Evolutionary conservation across 2,113 vertebrate species (phyloP).

Genomic region (Odocoileus virginianus): DNA sequence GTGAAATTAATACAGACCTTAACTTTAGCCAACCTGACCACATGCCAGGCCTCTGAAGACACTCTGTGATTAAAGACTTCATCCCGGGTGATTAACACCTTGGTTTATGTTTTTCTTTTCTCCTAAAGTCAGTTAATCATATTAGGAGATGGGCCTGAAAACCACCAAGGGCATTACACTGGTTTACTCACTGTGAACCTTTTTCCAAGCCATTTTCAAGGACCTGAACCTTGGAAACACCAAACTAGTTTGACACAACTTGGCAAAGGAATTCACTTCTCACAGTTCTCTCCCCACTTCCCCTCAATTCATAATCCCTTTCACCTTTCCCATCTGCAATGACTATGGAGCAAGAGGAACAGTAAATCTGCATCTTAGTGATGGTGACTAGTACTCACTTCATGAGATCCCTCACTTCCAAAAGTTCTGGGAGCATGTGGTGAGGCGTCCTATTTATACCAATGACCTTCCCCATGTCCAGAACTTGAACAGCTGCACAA

Average conservation of each 20-base stretch:
- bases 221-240: neutral
- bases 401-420: neutral
- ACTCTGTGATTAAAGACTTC: neutral
- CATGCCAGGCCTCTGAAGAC: neutral
- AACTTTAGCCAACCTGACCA: neutral
- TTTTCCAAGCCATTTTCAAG: neutral
- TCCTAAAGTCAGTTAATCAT: neutral
- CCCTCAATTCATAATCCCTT: neutral
- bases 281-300: neutral
- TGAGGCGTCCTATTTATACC: slow-evolving; percentile 60
- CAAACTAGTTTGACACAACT: neutral
- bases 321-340: neutral
- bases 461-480: slow-evolving; percentile 49
- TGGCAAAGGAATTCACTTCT: neutral
- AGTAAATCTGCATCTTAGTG: neutral
- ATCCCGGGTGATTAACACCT: neutral
- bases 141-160: neutral
- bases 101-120: neutral
- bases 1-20: neutral
- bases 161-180: neutral
- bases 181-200: neutral
- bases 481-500: slow-evolving; percentile 62
- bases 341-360: neutral
- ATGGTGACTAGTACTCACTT: neutral
- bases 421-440: neutral